Base-by-base conservation (phyloP, 1,140 invertebrate genomes). In the Araneus ventricosus region DNA sequence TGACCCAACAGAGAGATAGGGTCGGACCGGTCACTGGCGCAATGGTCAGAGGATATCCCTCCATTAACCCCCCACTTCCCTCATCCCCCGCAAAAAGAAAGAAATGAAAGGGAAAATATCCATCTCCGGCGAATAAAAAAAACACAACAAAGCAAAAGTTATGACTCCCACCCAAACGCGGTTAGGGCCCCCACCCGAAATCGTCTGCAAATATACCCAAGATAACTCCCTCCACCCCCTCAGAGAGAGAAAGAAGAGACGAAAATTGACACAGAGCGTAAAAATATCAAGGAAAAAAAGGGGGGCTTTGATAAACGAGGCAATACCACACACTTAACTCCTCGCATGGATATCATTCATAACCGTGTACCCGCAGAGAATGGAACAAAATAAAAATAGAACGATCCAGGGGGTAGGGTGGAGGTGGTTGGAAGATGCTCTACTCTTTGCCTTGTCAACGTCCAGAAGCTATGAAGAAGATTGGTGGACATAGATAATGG, bases 321-420 rank as follows among this genome's bases (percentile, higher is more conserved):
- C 87, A 75, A 88, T 88, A 75, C 61, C 87, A 57, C 61, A 88
- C 87, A 88, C 87, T 88, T 70, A 87, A 87, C 85, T 87, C 85
- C 85, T 63, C 52, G 85, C 85, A 45, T 39, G 85, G 85, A 61
- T 61, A 87, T 87, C 85, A 87, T 87, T 87, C 85, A 87, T 87
- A 87, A 63, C 52, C 22, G 57, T 75, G 70, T 75, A 75, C 70
- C 70, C 70, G 70, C 30, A 75, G 70, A 75, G 70, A 37, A 75
- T 75, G 70, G 70, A 75, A 75, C 70, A 37, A 75, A 75, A 75
- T 34, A 75, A 63, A 63, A 70, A 70, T 34, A 37, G 30, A 75
- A 37, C 27, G 70, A 34, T 22, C n/a, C n/a, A 7, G 75, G 14
- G 67, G 70, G 34, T 22, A 52, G 10, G 45, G 41, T 4, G 70